Evolutionary conservation across 2,888 invertebrate genomes (phyloP).

Genomic region (Malthinus seriepunctatus): DNA sequence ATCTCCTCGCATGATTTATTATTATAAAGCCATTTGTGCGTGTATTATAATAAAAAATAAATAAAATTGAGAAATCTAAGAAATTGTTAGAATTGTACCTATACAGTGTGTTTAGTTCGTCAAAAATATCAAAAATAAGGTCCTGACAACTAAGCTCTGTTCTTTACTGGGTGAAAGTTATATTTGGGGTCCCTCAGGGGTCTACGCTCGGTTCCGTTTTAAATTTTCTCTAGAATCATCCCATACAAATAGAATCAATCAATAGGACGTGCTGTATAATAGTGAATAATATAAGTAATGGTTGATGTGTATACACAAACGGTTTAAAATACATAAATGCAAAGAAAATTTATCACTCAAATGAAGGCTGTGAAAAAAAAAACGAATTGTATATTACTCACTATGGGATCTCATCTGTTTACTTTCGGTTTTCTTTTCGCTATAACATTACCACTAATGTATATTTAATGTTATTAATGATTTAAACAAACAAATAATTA

Average conservation of each 20-base stretch:
- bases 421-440: constrained; percentile 1
- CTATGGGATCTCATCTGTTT: constrained; percentile 7
- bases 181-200: too few relatives aligned
- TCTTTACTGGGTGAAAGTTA: too few relatives aligned
- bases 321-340: not conserved
- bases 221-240: too few relatives aligned
- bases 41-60: not conserved
- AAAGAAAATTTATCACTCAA: not conserved
- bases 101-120: too few relatives aligned
- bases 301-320: not conserved
- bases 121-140: too few relatives aligned
- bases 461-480: constrained; percentile 4
- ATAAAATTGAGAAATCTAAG: constrained; percentile 1
- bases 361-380: constrained; percentile 13
- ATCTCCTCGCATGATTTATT: constrained; percentile 31
- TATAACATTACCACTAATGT: constrained; percentile 1
- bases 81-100: not conserved
- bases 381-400: constrained; percentile 16
- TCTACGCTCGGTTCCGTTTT: too few relatives aligned
- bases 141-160: too few relatives aligned
- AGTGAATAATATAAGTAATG: not conserved
- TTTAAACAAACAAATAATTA: not conserved
- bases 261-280: too few relatives aligned
- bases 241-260: too few relatives aligned
- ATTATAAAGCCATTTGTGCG: constrained; percentile 9